A percentile compares a stretch with the other conserved stretches of the same genome.
Evolutionary conservation across 2,888 invertebrate species (phyloP).

Genomic region (Idaea biselata): DNA sequence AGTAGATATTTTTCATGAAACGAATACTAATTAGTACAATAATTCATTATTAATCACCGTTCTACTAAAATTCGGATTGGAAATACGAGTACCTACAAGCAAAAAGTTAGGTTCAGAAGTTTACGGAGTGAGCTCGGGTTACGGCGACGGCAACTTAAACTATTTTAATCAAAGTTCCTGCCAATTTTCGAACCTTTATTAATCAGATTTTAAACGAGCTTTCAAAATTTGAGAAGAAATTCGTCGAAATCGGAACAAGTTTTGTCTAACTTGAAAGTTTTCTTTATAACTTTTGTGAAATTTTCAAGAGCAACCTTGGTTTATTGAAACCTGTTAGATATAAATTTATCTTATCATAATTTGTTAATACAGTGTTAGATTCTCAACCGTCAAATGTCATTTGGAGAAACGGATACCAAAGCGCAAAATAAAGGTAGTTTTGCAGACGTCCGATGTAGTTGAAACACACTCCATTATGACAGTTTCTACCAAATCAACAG

Average conservation of each 20-base stretch:
- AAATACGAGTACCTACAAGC: neutral
- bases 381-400: too few relatives aligned
- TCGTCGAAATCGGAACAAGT: neutral
- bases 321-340: neutral
- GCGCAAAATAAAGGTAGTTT: too few relatives aligned
- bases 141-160: neutral
- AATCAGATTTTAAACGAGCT: conserved; percentile 1
- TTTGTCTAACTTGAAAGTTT: neutral
- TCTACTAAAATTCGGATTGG: neutral
- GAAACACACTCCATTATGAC: neutral
- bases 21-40: too few relatives aligned
- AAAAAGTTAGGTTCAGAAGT: neutral
- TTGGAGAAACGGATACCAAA: too few relatives aligned
- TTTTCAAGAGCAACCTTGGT: neutral
- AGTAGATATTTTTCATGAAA: too few relatives aligned
- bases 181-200: conserved; percentile 1
- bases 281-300: neutral
- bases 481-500: neutral
- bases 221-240: neutral
- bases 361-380: too few relatives aligned
- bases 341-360: too few relatives aligned
- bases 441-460: neutral
- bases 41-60: neutral
- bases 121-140: neutral
- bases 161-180: conserved; percentile 1